Base-by-base conservation (phyloP, 2,797 vertebrate genomes). In the Falco naumanni region DNA sequence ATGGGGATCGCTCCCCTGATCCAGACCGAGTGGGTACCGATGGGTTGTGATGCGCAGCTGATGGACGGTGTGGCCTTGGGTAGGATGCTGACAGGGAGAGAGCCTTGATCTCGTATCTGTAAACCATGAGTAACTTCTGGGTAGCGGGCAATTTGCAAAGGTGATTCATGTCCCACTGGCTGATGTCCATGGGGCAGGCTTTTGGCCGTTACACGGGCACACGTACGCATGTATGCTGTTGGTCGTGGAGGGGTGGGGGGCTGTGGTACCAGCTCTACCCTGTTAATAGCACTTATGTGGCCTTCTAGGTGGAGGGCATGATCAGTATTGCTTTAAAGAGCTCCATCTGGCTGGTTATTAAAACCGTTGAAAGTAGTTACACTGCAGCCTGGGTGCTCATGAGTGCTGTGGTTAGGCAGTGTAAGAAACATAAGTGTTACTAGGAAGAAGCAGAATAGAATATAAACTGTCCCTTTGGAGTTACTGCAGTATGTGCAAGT, bases 211-310 rank as follows among this genome's bases (percentile, higher is more conserved):
- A 5, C 7, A 31, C 1, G 1, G 16, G 25, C 24, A 3, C 33
- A 10, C 2, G 3, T 31, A 13, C 4, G 16, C 9, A 12, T 8
- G 7, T 16, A 5, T 13, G 4, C 9, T 0, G 1, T 26, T 6
- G 25, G 21, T 39, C 0, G 0, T 4, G 10, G 37, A 69, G 79
- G 24, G 14, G 53, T 53, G 28, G 47, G 59, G 45, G 25, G 21
- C 33, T 3, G 0, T 5, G 29, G n/a, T 33, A 24, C 29, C 64
- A 47, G 7, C 51, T 45, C 28, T 39, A 2, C 43, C 16, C 21
- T 51, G 45, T 20, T 91, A 22, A 16, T 22, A 47, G 34, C 47
- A 34, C 43, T 43, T 43, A 43, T 8, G 43, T 34, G 33, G 11
- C 6, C 47, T 72, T 13, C 50, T 41, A 28, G 43, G 6, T 29